Conservation (phyloP, 1,140 invertebrate species). For the Rhynchophorus ferrugineus region DNA sequence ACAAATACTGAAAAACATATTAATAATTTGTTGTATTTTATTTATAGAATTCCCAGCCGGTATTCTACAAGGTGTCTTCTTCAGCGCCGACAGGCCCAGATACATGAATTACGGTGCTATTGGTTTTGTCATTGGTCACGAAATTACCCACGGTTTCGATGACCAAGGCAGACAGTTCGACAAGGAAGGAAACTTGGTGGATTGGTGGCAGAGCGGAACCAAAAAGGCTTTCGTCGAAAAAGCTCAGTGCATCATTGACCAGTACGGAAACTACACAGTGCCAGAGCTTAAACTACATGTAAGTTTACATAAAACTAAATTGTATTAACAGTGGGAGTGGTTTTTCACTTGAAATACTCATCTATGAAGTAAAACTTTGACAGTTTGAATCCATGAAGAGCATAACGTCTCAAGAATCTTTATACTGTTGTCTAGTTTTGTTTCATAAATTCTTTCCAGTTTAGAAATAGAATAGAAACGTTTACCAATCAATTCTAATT, state of each 20-base stretch:
- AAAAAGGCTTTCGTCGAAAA: constrained; percentile 48
- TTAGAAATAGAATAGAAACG: too few relatives aligned
- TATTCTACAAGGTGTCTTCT: constrained; percentile 68
- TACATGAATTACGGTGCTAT: constrained; percentile 70
- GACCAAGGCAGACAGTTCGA: constrained; percentile 87
- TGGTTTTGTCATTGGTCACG: constrained; percentile 60
- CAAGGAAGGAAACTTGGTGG: constrained; percentile 67
- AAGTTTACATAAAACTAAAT: too few relatives aligned
- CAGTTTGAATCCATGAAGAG: too few relatives aligned
- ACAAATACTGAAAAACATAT: too few relatives aligned
- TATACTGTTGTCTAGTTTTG: too few relatives aligned
- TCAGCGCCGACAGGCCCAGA: constrained; percentile 57
- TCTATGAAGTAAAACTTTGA: too few relatives aligned
- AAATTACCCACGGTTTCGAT: constrained; percentile 66
- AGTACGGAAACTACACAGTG: constrained; percentile 58
- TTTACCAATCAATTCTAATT: too few relatives aligned
- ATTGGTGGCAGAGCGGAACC: constrained; percentile 51
- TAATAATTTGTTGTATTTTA: too few relatives aligned
- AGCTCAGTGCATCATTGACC: constrained; percentile 61
- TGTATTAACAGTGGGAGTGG: too few relatives aligned
- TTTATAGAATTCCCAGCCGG: constrained; percentile 67
- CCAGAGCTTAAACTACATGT: constrained; percentile 35
- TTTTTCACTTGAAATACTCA: not conserved
- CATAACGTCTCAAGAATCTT: too few relatives aligned
- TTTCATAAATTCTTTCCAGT: too few relatives aligned